Conservation (phyloP, 2,113 vertebrate genomes). For the Excalfactoria chinensis region DNA sequence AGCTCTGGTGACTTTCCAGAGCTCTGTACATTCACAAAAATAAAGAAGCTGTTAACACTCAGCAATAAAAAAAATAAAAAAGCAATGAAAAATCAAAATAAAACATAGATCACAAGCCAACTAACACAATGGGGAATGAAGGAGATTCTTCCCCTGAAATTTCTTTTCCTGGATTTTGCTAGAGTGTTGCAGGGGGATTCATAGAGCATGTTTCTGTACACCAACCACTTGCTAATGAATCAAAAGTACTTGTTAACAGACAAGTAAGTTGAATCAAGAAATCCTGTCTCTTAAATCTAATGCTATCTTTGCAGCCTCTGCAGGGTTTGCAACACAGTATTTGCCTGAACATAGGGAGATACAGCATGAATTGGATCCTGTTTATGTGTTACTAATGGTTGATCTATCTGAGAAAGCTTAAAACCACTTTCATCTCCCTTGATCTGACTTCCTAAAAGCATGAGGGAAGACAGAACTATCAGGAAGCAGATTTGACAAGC, state of each 20-base stretch:
- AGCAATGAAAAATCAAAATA: background rate
- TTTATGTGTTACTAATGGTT: background rate
- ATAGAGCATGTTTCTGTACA: background rate
- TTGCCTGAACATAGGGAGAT: background rate
- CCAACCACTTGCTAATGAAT: background rate
- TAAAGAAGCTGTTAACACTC: background rate
- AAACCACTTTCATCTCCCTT: conserved; percentile 1
- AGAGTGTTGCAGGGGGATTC: background rate
- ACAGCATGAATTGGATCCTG: background rate
- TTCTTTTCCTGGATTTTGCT: background rate
- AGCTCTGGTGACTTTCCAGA: background rate
- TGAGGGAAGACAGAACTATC: background rate
- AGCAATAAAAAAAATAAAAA: background rate
- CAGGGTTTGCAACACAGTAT: background rate
- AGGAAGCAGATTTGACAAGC: background rate
- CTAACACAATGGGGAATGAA: background rate
- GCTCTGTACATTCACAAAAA: background rate
- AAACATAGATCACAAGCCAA: background rate
- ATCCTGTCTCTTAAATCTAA: background rate
- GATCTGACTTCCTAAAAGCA: conserved; percentile 20
- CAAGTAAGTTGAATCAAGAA: background rate
- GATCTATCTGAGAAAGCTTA: conserved; percentile 28
- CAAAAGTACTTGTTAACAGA: background rate
- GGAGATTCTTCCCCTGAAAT: background rate
- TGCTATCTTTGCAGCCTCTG: background rate